Evolutionary conservation across 2,888 invertebrate genomes (phyloP).

Genomic region (Ophraella communa): DNA sequence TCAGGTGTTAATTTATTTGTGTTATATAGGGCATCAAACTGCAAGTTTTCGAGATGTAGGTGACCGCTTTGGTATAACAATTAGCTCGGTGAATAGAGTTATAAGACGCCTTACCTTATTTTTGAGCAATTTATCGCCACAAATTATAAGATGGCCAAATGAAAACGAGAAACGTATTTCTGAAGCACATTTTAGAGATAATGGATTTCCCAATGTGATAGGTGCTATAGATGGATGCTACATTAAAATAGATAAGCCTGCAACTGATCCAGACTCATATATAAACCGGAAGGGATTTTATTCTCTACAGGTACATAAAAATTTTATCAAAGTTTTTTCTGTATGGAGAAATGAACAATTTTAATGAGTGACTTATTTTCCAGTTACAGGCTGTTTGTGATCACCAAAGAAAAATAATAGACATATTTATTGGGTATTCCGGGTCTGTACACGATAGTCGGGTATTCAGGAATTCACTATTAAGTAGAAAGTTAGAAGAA

Average conservation of each 20-base stretch:
- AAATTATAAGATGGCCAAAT: conserved; percentile 31
- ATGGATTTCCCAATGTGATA: conserved; percentile 32
- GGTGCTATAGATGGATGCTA: conserved; percentile 31
- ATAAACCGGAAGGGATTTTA: conserved; percentile 27
- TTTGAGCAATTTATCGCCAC: conserved; percentile 29
- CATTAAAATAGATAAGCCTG: conserved; percentile 34
- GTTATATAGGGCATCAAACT: conserved; percentile 2
- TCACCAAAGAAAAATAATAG: conserved; percentile 16
- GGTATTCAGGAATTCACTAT: conserved; percentile 19
- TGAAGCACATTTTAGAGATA: conserved; percentile 28
- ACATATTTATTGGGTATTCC: conserved; percentile 12
- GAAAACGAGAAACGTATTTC: conserved; percentile 23
- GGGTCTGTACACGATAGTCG: conserved; percentile 10
- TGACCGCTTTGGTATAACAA: conserved; percentile 37
- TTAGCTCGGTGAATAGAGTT: conserved; percentile 32
- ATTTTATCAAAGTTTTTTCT: not conserved
- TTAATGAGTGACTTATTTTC: not conserved
- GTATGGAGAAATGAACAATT: not conserved
- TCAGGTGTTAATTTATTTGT: conserved; percentile 4
- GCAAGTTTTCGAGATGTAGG: conserved; percentile 33
- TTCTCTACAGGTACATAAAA: conserved; percentile 31
- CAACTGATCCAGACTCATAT: conserved; percentile 36
- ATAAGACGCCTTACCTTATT: conserved; percentile 33
- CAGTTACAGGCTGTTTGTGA: conserved; percentile 9
- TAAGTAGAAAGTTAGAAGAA: conserved; percentile 7